Percentiles rank a stretch among this genome's conserved stretches.
Conservation (phyloP, 2,888 invertebrate genomes). For the Standfussiana lucernea region DNA sequence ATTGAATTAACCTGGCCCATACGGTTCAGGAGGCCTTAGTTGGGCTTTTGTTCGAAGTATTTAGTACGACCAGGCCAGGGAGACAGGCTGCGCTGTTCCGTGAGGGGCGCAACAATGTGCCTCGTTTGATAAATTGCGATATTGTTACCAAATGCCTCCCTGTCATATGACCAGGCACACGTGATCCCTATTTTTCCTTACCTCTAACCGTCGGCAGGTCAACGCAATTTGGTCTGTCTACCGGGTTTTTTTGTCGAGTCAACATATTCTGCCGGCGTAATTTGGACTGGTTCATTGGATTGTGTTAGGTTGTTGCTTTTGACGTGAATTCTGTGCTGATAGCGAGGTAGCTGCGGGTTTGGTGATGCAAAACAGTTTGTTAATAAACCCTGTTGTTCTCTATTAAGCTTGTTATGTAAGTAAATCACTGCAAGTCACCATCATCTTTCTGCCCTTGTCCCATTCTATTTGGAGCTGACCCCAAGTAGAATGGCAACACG, state of each 20-base stretch:
- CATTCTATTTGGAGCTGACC: too few species aligned
- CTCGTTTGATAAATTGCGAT: constrained; percentile 90
- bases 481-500: too few species aligned
- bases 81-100: constrained; percentile 68
- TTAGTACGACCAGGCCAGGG: constrained; percentile 37
- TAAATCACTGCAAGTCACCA: neutral
- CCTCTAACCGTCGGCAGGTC: constrained; percentile 49
- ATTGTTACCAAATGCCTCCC: constrained; percentile 84
- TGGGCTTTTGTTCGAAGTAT: constrained; percentile 28
- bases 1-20: neutral
- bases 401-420: neutral
- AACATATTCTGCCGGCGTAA: constrained; percentile 73
- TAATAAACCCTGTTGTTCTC: neutral
- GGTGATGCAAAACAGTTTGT: constrained; percentile 3
- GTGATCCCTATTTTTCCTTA: constrained; percentile 56
- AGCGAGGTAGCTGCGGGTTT: constrained; percentile 25
- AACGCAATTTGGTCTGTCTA: constrained; percentile 61
- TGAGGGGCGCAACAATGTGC: constrained; percentile 86
- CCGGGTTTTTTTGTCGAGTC: constrained; percentile 70
- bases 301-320: constrained; percentile 70
- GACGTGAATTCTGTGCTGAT: constrained; percentile 57
- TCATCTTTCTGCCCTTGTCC: too few species aligned
- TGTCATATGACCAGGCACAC: constrained; percentile 71
- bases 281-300: constrained; percentile 77
- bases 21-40: neutral